phyloP scores from a whole-genome alignment of 2,797 vertebrate genomes.

The Sebastolobus altivelis region DNA sequence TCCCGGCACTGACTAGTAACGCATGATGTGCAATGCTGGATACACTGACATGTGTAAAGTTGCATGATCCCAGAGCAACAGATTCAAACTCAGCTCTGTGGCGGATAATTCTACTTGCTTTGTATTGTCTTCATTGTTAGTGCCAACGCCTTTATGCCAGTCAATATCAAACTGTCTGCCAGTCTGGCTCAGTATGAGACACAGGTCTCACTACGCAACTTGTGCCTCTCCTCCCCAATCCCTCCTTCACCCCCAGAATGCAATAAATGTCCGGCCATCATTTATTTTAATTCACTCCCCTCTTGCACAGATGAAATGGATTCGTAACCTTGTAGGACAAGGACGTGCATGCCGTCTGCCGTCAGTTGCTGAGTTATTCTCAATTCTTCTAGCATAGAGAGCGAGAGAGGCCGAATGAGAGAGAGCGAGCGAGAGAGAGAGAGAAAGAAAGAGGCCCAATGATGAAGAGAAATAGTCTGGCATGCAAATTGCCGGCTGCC shows the following conservation, averaged over 20 bases:
- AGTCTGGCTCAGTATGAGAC: conserved; percentile 71
- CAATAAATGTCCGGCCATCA: conserved; percentile 87
- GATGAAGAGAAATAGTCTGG: conserved; percentile 88
- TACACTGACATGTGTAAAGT: neutral
- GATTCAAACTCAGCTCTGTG: conserved; percentile 50
- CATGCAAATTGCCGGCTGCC: conserved; percentile 87
- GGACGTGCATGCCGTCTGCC: conserved; percentile 87
- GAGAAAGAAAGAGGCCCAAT: conserved; percentile 81
- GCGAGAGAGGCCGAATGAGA: conserved; percentile 58
- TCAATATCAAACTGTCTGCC: conserved; percentile 67
- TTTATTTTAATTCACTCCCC: conserved; percentile 89
- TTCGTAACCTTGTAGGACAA: conserved; percentile 91
- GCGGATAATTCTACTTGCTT: conserved; percentile 50
- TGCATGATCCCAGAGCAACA: neutral
- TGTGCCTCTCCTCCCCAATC: conserved; percentile 81
- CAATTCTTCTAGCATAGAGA: conserved; percentile 83
- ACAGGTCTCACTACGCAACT: conserved; percentile 77
- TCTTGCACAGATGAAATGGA: conserved; percentile 88
- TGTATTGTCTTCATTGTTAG: conserved; percentile 52
- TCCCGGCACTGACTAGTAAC: neutral
- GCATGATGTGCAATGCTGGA: neutral
- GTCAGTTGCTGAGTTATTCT: conserved; percentile 86
- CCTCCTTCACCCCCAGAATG: conserved; percentile 83
- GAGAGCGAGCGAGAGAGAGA: conserved; percentile 49
- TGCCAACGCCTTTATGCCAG: conserved; percentile 57